Base-by-base conservation (phyloP, 2,888 invertebrate species). In the Heliothis peltigera region DNA sequence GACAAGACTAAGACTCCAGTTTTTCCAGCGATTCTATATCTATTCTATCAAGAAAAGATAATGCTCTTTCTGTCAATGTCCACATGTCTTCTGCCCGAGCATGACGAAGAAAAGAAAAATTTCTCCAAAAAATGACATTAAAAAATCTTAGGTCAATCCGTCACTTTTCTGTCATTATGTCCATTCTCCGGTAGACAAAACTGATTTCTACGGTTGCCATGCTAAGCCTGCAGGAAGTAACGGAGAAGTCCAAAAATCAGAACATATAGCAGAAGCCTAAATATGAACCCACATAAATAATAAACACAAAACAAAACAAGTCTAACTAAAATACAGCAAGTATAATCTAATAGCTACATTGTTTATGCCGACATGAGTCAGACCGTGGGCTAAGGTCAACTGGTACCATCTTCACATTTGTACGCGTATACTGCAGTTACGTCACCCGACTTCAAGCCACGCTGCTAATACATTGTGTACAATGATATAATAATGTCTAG, bases 381-480 rank as follows among this genome's bases (percentile, higher is more conserved):
- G 51, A 7, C 25, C n/a, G 82, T 82, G 74, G 79, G 81, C 75
- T 77, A 79, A 82, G 82, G 82, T 82, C 82, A 65, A 71, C 68
- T 60, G 58, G 67, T 70, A 53, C 70, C 80, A 79, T 79, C 78
- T 80, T 60, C 49, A 43, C 55, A 59, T 51, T 48, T 49, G 7
- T 46, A 46, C 8, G n/a, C 12, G 39, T 25, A 35, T 21, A 47
- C 32, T 32, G 32, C 32, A n/a, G 43, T 77, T 76, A 76, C 79
- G 64, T 76, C 64, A 77, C 35, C 57, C 46, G 28, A 52, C 19
- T 32, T 15, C 19, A 17, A 18, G 21, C 4, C n/a, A n/a, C n/a
- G 10, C 8, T 58, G 15, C 15, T 19, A 47, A n/a, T 39, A 22
- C 10, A 28, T 17, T 54, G n/a, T 54, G n/a, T 12, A 19, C 17